Conservation (phyloP, 2,888 invertebrate species). For the Tetragonula carbonaria region DNA sequence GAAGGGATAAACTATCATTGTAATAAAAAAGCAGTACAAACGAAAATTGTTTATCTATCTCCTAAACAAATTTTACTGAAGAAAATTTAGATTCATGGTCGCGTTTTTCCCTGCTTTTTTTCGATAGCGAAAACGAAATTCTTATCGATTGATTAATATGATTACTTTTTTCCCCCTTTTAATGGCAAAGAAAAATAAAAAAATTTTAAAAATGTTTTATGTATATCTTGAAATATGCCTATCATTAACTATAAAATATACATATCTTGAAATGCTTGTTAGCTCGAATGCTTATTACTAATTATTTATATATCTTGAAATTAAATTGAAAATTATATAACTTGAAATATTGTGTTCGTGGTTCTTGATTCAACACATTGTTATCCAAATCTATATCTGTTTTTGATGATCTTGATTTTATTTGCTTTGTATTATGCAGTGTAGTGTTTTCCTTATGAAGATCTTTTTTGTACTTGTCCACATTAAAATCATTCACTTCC, state of each 20-base stretch:
- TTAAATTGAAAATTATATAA: neutral
- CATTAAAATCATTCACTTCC: neutral
- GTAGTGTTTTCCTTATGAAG: neutral
- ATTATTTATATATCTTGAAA: neutral
- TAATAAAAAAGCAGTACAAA: neutral
- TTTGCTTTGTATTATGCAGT: neutral
- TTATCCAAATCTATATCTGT: neutral
- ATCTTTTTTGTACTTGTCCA: neutral
- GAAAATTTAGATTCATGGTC: neutral
- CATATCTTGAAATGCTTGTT: neutral
- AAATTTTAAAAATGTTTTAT: neutral
- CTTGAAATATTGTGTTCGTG: neutral
- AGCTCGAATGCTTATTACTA: neutral
- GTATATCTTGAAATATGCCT: neutral
- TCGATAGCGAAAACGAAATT: neutral
- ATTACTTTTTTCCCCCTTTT: neutral
- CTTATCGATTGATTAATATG: neutral
- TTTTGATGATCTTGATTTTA: no score
- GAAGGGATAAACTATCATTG: neutral
- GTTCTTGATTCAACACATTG: neutral
- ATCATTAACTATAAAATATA: no score
- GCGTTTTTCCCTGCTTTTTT: neutral
- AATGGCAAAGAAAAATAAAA: neutral
- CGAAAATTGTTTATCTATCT: neutral
- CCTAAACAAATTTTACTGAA: neutral